Base-by-base conservation (phyloP, 1,140 invertebrate genomes). In the Bombus breviceps region DNA sequence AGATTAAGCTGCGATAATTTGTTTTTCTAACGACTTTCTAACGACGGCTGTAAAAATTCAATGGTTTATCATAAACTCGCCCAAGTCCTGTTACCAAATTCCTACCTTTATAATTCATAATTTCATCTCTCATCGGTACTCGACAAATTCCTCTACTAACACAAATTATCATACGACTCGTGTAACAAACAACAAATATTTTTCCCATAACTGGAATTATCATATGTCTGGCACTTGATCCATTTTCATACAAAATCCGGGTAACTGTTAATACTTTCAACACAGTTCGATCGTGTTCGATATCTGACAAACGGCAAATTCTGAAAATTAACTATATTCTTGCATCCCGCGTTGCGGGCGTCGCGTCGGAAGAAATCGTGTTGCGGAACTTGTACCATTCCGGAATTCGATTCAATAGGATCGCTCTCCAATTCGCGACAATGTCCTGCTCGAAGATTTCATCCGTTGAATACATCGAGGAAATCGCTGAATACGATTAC, bases 401-500 rank as follows among this genome's bases (percentile, higher is more conserved):
- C 22, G 25, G 75, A 57, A 62, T 77, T 77, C 75, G 22, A 77
- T 77, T 77, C 57, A 28, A 34, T 15, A 8, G 34, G 53, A 76
- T 59, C 75, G 75, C 12, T 39, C 47, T 62, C 3, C 75, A 62
- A 77, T 76, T 32, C 74, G 75, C 75, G 53, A 32, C 37, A 18
- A 77, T 57, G 53, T 57, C 25, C 32, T 25, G 47, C 22, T 57
- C 53, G 75, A 41, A 77, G 39, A 77, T 77, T 62, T 62, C 32
- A 28, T 57, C 12, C 73, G 9, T 75, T 10, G 73, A 47, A 53
- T 28, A 57, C 9, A 22, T 32, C n/a, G 37, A n/a, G 25, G 5
- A 28, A 39, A 77, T 62, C n/a, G 28, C 25, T 28, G 25, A 34
- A 34, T 32, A n/a, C 74, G 32, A 59, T 62, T 62, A 62, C 34